Conservation (phyloP, 2,113 vertebrate species). For the Phyllostomus hastatus region DNA sequence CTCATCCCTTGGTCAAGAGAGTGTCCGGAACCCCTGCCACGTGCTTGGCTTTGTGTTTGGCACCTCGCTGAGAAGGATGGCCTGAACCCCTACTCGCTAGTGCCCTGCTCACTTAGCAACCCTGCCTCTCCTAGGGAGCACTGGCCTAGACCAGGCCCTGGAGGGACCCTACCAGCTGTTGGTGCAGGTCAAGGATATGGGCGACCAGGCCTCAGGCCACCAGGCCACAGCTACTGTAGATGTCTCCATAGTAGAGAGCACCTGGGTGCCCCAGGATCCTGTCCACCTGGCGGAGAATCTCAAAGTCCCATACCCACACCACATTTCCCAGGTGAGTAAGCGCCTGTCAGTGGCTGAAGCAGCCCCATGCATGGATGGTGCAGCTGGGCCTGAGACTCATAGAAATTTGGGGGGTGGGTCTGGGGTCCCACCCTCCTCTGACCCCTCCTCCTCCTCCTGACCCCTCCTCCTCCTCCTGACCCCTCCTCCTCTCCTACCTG, state of each 20-base stretch:
- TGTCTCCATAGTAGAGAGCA: slow-evolving; percentile 82
- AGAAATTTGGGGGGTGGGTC: not conserved
- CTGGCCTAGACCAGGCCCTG: slow-evolving; percentile 78
- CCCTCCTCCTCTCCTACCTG: not conserved
- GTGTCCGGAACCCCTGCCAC: not conserved
- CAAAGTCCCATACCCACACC: slow-evolving; percentile 81
- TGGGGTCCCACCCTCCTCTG: not conserved
- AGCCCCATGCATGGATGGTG: not conserved
- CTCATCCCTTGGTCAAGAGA: not conserved
- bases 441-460: not conserved
- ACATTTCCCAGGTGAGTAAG: slow-evolving; percentile 83
- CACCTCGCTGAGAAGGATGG: not conserved
- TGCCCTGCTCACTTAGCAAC: not conserved
- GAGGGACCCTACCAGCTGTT: slow-evolving; percentile 83
- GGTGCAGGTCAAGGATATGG: slow-evolving; percentile 87
- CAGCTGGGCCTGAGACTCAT: not conserved
- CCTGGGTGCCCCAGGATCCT: slow-evolving; percentile 81
- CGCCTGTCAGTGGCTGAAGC: not conserved
- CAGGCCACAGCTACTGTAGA: slow-evolving; percentile 81
- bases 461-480: not conserved
- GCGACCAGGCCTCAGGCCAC: slow-evolving; percentile 81
- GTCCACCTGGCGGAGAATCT: slow-evolving; percentile 85
- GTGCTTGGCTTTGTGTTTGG: not conserved
- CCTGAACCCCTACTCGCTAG: not conserved
- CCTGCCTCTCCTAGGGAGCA: slow-evolving; percentile 76